Percentiles rank a stretch among this genome's conserved stretches.
Evolutionary conservation across 2,797 vertebrate genomes (phyloP).

Genomic region (Sphenopsis melanotis): DNA sequence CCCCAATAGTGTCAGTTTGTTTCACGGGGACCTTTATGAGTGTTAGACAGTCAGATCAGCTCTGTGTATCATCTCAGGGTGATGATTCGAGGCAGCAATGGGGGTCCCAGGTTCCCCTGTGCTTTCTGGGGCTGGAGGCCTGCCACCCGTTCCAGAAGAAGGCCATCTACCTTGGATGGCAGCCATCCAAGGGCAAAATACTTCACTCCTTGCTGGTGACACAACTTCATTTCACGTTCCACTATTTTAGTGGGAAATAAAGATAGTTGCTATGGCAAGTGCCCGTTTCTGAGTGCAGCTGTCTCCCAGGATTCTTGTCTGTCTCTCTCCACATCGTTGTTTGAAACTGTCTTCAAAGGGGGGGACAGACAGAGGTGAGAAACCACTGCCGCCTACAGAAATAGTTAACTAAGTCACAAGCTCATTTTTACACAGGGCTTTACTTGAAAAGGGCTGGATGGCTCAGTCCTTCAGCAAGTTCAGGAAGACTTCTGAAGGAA

Average conservation of each 20-base stretch:
- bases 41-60: not conserved
- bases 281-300: not conserved
- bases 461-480: not conserved
- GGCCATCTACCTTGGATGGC: not conserved
- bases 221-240: not conserved
- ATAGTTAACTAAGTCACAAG: not conserved
- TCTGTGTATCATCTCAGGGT: not conserved
- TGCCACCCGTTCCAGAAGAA: not conserved
- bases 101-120: not conserved
- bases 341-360: not conserved
- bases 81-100: not conserved
- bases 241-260: not conserved
- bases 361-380: not conserved
- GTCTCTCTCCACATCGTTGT: not conserved
- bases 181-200: not conserved
- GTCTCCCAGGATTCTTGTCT: not conserved
- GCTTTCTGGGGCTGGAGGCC: not conserved
- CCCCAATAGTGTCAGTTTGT: not conserved
- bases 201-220: not conserved
- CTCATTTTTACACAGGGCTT: not conserved
- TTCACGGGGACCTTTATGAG: fast-evolving
- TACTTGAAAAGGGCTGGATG: not conserved
- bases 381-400: not conserved
- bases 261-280: not conserved
- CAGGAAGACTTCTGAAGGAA: not conserved